Evolutionary conservation across 2,888 invertebrate species (phyloP), one percentile per base, ranked within the genome.

Genomic region (Fissipunctia ypsillon): DNA sequence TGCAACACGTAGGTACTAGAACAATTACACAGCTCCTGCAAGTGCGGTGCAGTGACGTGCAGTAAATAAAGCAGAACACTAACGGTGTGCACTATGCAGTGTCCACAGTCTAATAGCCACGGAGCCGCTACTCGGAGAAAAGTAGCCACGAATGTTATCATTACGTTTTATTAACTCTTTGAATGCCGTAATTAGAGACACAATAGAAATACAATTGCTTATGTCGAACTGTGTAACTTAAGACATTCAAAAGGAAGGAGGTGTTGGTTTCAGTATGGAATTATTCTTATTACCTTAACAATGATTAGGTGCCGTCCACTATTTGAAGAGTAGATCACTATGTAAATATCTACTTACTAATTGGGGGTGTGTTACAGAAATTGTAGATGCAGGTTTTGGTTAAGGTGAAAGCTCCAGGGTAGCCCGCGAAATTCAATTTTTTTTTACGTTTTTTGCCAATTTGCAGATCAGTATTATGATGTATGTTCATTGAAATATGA

Each of bases 1-100:
- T 28, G 52, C 25, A 48, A 22, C 16, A 14, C 12, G 7, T 50
- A 64, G 1, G 14, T 50, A 50, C 3, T 14, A 22, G 45, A 66
- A 67, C 31, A 60, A 72, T 43, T 56, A 69, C 64, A 68, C 38
- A 61, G 41, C 43, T 76, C 41, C 59, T 77, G 64, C 59, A 52
- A 43, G 14, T 59, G 38, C 41, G 22, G 50, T 64, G 70, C 73
- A 77, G 54, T 76, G 76, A 79, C 84, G 88, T 90, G 89, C 80
- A 88, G 84, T 90, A 92, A 91, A 93, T 94, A 93, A 94, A 93
- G 91, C 93, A 91, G 92, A 93, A 90, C 93, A 85, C 48, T 94
- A 94, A 92, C 94, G 93, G 95, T 89, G 80, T 84, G 89, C 89
- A 85, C 91, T 94, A 90, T 92, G 94, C 91, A 91, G 63, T 68